Evolutionary conservation across 2,113 vertebrate species (phyloP).

Genomic region (Scolopax mira): DNA sequence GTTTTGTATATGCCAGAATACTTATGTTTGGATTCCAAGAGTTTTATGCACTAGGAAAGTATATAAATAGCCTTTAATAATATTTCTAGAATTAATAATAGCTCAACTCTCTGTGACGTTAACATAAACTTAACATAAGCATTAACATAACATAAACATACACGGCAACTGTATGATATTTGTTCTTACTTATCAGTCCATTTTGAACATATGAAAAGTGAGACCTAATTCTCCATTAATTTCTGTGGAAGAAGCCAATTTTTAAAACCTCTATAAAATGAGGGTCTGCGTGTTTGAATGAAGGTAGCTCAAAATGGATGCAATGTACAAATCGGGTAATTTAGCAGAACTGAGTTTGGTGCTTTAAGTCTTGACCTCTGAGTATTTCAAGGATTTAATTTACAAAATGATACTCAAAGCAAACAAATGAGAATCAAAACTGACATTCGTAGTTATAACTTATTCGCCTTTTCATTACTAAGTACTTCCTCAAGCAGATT

Average conservation of each 20-base stretch:
- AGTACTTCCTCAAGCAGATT: not conserved
- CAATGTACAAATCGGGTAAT: not conserved
- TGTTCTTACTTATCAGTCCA: not conserved
- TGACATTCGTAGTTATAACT: not conserved
- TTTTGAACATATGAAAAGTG: not conserved
- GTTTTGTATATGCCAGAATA: not conserved
- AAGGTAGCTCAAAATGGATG: not conserved
- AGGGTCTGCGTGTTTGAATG: not conserved
- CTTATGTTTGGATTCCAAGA: not conserved
- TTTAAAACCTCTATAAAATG: not conserved
- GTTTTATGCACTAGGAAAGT: not conserved
- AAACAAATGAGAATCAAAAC: not conserved
- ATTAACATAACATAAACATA: too few species aligned
- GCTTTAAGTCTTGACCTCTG: not conserved
- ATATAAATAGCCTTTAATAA: not conserved
- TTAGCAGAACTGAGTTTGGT: not conserved
- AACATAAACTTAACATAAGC: not conserved
- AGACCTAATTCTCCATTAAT: not conserved
- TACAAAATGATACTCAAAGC: not conserved
- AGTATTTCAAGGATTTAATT: not conserved
- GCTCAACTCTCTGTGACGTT: not conserved
- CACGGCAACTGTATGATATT: accelerated
- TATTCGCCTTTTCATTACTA: not conserved
- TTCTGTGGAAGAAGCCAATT: not conserved
- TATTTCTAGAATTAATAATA: not conserved